phyloP scores from a whole-genome alignment of 2,888 invertebrate species.

The Zhuqinia jingwanae region DNA sequence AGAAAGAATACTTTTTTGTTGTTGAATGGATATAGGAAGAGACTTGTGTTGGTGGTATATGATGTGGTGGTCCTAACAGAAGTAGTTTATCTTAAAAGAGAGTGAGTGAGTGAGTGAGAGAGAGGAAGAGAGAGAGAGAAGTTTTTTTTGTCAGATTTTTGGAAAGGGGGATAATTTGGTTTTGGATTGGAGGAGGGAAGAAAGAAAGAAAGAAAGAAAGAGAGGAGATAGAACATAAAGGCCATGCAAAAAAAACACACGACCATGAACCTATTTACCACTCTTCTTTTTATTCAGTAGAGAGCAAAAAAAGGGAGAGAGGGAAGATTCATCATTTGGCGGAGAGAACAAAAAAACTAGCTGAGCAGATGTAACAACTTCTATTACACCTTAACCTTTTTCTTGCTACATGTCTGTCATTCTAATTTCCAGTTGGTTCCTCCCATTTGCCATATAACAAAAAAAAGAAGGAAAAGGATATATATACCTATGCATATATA shows the following conservation, averaged over 20 bases:
- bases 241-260: neutral
- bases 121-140: too few species aligned
- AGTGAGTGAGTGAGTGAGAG: too few species aligned
- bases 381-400: conserved; percentile 31
- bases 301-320: neutral
- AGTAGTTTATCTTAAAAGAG: conserved; percentile 11
- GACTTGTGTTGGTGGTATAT: too few species aligned
- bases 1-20: conserved; percentile 51
- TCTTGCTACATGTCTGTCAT: conserved; percentile 31
- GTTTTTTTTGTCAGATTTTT: conserved; percentile 54
- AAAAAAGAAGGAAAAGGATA: too few species aligned
- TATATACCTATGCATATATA: neutral
- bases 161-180: conserved; percentile 61
- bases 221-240: too few species aligned
- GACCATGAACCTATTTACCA: conserved; percentile 34
- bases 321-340: conserved; percentile 35
- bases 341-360: neutral
- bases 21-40: too few species aligned
- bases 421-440: neutral
- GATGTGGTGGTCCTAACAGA: neutral
- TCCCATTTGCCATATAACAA: neutral
- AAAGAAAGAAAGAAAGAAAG: neutral
- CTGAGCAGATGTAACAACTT: conserved; percentile 41
- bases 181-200: conserved; percentile 40
- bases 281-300: conserved; percentile 11